Conservation (phyloP, 2,888 invertebrate species). For the Papilio elwesi region DNA sequence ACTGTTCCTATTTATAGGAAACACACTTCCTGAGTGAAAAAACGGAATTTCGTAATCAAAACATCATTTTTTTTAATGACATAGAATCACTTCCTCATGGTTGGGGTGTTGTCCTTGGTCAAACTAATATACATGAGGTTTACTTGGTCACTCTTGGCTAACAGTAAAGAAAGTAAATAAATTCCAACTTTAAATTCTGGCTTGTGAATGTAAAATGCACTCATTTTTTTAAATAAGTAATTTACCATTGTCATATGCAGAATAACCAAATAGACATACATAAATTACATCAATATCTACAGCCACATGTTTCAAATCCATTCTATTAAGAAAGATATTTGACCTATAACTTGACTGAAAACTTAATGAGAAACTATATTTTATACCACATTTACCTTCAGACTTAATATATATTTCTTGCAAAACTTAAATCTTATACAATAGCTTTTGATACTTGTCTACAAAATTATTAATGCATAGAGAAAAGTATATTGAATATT, state of each 20-base stretch:
- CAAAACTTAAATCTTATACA: conserved; percentile 43
- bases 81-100: too few relatives aligned
- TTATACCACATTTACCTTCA: conserved; percentile 45
- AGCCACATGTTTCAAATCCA: conserved; percentile 33
- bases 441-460: conserved; percentile 49
- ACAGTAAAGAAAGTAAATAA: too few relatives aligned
- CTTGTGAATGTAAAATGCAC: too few relatives aligned
- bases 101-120: too few relatives aligned
- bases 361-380: conserved; percentile 42
- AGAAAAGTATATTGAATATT: conserved; percentile 28
- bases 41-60: too few relatives aligned
- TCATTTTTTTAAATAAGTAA: neutral
- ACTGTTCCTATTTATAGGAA: too few relatives aligned
- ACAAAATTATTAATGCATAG: conserved; percentile 43
- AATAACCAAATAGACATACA: conserved; percentile 34
- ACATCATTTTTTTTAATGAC: too few relatives aligned
- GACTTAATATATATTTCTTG: conserved; percentile 42
- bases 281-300: conserved; percentile 39
- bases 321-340: conserved; percentile 23
- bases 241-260: conserved; percentile 3
- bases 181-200: too few relatives aligned
- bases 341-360: conserved; percentile 35
- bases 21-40: too few relatives aligned
- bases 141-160: too few relatives aligned
- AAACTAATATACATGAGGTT: too few relatives aligned